Evolutionary conservation across 2,797 vertebrate genomes (phyloP).

Genomic region (Acrocephalus scirpaceus): DNA sequence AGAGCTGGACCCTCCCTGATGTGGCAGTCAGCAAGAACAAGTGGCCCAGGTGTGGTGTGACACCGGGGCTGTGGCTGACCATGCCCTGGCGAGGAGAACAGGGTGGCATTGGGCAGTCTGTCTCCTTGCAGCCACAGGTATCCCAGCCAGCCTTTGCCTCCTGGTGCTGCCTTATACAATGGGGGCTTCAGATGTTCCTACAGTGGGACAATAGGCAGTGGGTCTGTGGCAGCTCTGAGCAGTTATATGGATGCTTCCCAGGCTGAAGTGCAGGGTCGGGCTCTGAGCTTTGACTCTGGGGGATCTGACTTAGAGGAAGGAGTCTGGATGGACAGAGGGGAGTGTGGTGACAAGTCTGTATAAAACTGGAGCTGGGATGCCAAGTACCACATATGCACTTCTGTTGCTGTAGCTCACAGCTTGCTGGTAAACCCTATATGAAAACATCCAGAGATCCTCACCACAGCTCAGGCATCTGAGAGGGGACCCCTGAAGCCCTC

Average conservation of each 20-base stretch:
- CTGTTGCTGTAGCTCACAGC: not conserved
- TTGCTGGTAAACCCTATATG: not conserved
- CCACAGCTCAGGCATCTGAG: not conserved
- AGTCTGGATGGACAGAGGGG: too few species aligned
- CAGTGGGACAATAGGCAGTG: not conserved
- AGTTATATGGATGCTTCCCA: not conserved
- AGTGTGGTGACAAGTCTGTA: too few species aligned
- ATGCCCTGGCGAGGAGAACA: rapidly evolving
- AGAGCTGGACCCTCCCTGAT: not conserved
- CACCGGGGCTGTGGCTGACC: not conserved
- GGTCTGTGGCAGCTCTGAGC: not conserved
- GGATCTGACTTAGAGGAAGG: not conserved
- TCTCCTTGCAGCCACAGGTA: not conserved
- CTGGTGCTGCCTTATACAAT: not conserved
- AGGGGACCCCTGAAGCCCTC: not conserved
- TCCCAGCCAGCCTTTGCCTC: not conserved
- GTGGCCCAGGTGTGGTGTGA: not conserved
- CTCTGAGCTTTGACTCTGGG: not conserved
- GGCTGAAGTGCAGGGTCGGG: not conserved
- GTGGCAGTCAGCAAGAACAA: not conserved
- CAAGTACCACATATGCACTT: not conserved
- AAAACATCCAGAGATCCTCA: not conserved
- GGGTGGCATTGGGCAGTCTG: not conserved
- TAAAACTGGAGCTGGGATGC: not conserved
- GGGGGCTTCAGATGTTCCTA: not conserved